Evolutionary conservation across 2,888 invertebrate species (phyloP).

Genomic region (Coelinius sp.): DNA sequence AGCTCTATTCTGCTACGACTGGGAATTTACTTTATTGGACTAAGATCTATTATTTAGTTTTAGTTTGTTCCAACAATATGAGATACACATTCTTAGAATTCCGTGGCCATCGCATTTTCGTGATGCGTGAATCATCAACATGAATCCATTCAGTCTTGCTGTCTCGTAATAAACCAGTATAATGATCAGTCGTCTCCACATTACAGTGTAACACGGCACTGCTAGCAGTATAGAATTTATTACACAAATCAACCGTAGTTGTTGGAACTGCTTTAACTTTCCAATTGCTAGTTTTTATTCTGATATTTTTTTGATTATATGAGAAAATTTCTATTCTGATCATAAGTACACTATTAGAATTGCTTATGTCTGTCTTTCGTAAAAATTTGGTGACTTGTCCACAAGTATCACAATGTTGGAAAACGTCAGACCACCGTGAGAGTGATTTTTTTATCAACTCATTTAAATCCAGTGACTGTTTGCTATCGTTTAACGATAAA

Average conservation of each 20-base stretch:
- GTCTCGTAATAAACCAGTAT: background rate
- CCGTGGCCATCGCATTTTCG: too few species aligned
- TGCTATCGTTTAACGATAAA: background rate
- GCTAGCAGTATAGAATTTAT: background rate
- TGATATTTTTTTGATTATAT: background rate
- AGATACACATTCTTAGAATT: too few species aligned
- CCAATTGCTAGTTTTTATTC: background rate
- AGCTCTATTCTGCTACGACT: too few species aligned
- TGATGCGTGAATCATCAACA: background rate
- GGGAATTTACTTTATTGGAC: too few species aligned
- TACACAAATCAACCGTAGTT: background rate
- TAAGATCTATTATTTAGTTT: too few species aligned
- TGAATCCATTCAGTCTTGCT: background rate
- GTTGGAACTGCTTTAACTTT: background rate
- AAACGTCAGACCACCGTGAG: background rate
- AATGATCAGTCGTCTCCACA: background rate
- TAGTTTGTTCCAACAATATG: too few species aligned
- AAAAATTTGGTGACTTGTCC: background rate
- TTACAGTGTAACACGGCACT: background rate
- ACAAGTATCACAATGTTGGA: background rate
- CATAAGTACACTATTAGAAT: background rate
- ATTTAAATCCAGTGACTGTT: background rate
- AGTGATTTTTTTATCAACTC: background rate
- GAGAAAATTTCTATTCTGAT: background rate
- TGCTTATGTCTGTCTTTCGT: background rate